phyloP scores from a whole-genome alignment of 1,140 invertebrate species.

The Eurosta solidaginis region DNA sequence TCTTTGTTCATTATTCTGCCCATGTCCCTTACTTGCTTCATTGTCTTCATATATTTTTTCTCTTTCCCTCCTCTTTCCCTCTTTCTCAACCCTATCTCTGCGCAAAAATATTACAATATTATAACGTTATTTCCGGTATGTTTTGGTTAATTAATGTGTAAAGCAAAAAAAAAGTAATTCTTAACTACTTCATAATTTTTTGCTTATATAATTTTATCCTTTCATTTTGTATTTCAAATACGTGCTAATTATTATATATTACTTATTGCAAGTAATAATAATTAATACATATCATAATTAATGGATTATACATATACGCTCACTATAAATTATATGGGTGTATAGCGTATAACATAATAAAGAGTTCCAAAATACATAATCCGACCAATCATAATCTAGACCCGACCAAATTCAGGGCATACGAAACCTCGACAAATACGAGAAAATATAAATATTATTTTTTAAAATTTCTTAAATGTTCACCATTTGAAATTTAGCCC shows the following conservation, averaged over 20 bases:
- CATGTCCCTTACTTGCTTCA: not conserved
- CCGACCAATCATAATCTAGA: too few species aligned
- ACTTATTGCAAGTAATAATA: too few species aligned
- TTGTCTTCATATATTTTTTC: not conserved
- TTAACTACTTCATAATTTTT: not conserved
- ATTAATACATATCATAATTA: too few species aligned
- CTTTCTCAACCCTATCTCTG: not conserved
- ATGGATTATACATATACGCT: too few species aligned
- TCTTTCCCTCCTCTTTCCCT: not conserved
- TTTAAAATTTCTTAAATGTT: not conserved
- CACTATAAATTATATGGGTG: too few species aligned
- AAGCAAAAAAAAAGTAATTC: not conserved
- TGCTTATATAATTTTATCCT: not conserved
- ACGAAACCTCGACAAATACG: too few species aligned
- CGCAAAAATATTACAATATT: not conserved
- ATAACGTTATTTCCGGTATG: not conserved
- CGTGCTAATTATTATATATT: too few species aligned
- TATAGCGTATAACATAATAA: too few species aligned
- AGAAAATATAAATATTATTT: not conserved
- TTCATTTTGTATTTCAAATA: not conserved
- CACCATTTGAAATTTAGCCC: not conserved
- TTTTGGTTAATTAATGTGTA: constrained; percentile 1
- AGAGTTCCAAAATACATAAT: too few species aligned
- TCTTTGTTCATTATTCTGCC: not conserved
- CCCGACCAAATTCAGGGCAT: too few species aligned